These are phyloP conservation scores for Neelides sp. DNA, from an alignment of 1,140 invertebrate species.

Conservation along the genomic window DNA sequence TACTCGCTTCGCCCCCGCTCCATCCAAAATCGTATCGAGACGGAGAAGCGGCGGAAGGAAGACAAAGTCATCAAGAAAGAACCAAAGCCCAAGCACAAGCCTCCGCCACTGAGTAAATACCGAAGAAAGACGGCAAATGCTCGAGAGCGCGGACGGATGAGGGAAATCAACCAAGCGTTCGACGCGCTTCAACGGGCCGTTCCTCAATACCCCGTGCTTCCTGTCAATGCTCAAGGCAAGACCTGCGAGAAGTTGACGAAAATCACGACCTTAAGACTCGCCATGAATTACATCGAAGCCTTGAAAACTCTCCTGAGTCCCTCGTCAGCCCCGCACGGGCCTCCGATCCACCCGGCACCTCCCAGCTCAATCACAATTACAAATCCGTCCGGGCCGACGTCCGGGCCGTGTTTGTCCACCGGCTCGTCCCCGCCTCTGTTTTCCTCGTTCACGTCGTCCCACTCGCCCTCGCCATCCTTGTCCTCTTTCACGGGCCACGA, in stretches of 20 bases:
- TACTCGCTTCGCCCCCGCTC: constrained; percentile 43
- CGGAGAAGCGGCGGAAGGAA: constrained; percentile 35
- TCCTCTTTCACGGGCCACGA: constrained; percentile 6
- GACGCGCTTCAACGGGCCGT: constrained; percentile 61
- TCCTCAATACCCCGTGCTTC: constrained; percentile 40
- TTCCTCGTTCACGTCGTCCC: neutral
- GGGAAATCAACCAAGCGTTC: constrained; percentile 77
- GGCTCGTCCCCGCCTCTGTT: neutral
- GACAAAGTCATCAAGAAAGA: constrained; percentile 36
- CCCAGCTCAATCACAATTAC: neutral
- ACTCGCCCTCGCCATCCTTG: neutral
- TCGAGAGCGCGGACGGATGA: constrained; percentile 67
- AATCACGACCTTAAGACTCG: constrained; percentile 70
- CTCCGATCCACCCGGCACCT: neutral
- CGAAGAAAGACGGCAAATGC: constrained; percentile 78
- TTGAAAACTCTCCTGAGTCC: constrained; percentile 40
- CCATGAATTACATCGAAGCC: constrained; percentile 72
- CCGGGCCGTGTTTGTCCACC: neutral
- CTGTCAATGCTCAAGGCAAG: constrained; percentile 36
- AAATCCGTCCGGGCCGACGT: neutral
- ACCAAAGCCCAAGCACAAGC: constrained; percentile 56
- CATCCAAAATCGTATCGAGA: constrained; percentile 41
- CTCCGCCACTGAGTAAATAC: constrained; percentile 77
- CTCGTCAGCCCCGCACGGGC: neutral
- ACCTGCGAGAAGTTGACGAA: constrained; percentile 68